Conservation (phyloP, 2,888 invertebrate species). For the Melipona beecheii region DNA sequence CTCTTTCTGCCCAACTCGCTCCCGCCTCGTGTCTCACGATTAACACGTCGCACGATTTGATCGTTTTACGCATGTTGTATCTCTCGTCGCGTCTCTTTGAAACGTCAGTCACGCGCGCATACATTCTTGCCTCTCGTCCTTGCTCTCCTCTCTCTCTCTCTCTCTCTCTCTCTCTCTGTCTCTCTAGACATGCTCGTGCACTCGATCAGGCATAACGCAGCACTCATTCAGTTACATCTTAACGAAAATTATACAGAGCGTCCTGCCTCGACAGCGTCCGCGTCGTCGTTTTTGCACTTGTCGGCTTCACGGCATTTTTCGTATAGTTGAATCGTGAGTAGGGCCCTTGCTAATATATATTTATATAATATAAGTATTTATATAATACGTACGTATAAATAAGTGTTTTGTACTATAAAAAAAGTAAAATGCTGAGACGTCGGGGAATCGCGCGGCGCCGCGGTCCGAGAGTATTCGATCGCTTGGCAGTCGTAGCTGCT, state of each 20-base stretch:
- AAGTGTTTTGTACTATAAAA: conserved; percentile 83
- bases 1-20: background rate
- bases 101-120: background rate
- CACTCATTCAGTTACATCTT: conserved; percentile 43
- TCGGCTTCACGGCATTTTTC: conserved; percentile 28
- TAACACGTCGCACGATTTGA: conserved; percentile 9
- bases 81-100: too few relatives aligned
- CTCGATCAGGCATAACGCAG: background rate
- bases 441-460: conserved; percentile 62
- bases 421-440: conserved; percentile 77
- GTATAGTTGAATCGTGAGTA: conserved; percentile 83
- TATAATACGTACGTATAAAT: conserved; percentile 79
- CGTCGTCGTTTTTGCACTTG: conserved; percentile 31
- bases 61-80: background rate
- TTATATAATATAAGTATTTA: conserved; percentile 71
- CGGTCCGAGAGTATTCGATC: conserved; percentile 63
- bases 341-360: conserved; percentile 80
- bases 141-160: background rate
- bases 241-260: conserved; percentile 62
- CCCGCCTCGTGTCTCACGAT: background rate
- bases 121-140: background rate
- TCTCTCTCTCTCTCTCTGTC: background rate
- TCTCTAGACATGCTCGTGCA: background rate
- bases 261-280: conserved; percentile 25
- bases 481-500: background rate